Evolutionary conservation across 2,888 invertebrate genomes (phyloP), one percentile per base, ranked within the genome.

Genomic region (Timema cristinae): DNA sequence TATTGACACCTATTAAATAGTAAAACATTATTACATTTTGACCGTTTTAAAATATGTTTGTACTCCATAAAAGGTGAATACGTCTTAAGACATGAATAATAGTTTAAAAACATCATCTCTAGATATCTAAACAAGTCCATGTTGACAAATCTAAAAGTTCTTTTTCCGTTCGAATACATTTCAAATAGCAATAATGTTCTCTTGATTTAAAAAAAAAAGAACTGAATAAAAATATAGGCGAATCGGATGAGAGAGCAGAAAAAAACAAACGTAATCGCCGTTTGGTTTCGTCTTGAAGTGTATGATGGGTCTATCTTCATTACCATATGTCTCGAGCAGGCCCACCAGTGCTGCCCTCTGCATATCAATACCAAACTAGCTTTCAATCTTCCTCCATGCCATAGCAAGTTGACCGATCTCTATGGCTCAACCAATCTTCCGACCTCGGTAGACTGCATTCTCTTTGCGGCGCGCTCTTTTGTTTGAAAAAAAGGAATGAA

Each of bases 311-410:
- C 52, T 61, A 47, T 51, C 63, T 16, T 50, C 59, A 72, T 72
- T 72, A 72, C 72, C 72, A 72, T 72, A 72, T 59, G 72, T 72
- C 72, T 48, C 67, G 13, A 15, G 56, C 72, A 72, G 72, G 61
- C 32, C 32, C 32, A 63, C 63, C 54, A 11, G 32, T 16, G 32
- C 47, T 32, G 63, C 63, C 10, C 63, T 63, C 63, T 63, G 63
- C 63, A 63, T 63, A 47, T 10, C 63, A 63, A 63, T 63, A 63
- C 63, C 13, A 13, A 63, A 63, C 63, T 48, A 63, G 59, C 32
- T 32, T 13, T n/a, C 63, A 61, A 63, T 16, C n/a, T 52, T 47
- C 13, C 63, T 70, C 32, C 47, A 16, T 13, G 10, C 4, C 15
- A 63, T 47, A 16, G 32, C 66, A 52, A 51, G 68, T 11, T n/a